Conservation (phyloP, 2,888 invertebrate genomes). For the Drosophila diplacantha region DNA sequence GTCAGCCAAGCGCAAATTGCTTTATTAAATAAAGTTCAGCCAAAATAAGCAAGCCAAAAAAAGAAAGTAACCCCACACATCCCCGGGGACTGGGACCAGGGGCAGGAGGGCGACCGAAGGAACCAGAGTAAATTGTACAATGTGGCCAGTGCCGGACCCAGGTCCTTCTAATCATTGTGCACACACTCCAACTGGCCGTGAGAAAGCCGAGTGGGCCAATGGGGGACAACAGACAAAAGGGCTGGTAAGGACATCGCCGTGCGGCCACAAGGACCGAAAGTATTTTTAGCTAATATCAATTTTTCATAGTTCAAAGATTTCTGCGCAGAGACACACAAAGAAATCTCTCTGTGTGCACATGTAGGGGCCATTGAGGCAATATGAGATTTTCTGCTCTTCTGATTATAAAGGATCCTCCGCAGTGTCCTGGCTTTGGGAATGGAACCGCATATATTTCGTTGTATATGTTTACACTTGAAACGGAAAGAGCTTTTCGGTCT, state of each 20-base stretch:
- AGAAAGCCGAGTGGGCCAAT: conserved; percentile 21
- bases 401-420: conserved; percentile 72
- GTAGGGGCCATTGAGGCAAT: conserved; percentile 47
- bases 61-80: conserved; percentile 41
- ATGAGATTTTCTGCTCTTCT: conserved; percentile 69
- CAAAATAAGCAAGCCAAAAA: conserved; percentile 63
- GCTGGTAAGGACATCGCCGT: conserved; percentile 39
- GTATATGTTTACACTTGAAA: conserved; percentile 52
- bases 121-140: conserved; percentile 71
- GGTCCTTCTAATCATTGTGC: conserved; percentile 66
- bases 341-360: conserved; percentile 35
- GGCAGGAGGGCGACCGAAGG: conserved; percentile 23
- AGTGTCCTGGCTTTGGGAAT: conserved; percentile 36
- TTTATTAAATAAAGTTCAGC: conserved; percentile 71
- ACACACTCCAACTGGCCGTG: conserved; percentile 61
- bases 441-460: conserved; percentile 3
- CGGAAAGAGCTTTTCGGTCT: conserved; percentile 47
- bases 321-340: conserved; percentile 34
- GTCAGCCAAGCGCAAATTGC: conserved; percentile 73
- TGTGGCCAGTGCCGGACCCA: conserved; percentile 59
- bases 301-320: conserved; percentile 75
- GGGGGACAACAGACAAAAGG: conserved; percentile 50
- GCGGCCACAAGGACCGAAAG: conserved; percentile 59
- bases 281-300: conserved; percentile 73
- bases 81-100: conserved; percentile 1